Evolutionary conservation across 2,888 invertebrate species (phyloP), one percentile per base, ranked within the genome.

Genomic region (Luperina testacea): DNA sequence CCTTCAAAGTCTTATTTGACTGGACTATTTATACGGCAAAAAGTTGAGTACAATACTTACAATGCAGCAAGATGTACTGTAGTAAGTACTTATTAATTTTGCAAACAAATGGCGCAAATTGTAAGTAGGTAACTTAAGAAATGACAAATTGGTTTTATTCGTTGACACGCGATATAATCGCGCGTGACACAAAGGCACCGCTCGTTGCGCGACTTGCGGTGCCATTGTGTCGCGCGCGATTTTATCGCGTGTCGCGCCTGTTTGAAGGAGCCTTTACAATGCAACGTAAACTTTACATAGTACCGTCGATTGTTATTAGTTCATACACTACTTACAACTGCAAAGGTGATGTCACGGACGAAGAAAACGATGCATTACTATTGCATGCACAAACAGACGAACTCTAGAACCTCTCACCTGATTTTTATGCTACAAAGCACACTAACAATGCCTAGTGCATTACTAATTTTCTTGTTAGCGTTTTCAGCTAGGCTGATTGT

Each of bases 391-490:
- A n/a, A 48, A 57, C n/a, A 82, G 48, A 48, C 27, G 64, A 70
- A 32, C 63, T 86, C 48, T 68, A 53, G 15, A 76, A 79, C 27
- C 74, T 74, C 64, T 78, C 61, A 65, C 38, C 63, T 64, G 63
- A 51, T 80, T 75, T 84, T 67, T 79, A 81, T 87, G 77, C 74
- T 76, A 74, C 59, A 72, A 65, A 69, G 51, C 77, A 80, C 69
- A 57, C 69, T 57, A 45, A 69, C 72, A 72, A 75, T 84, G 57
- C 68, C 64, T 53, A 61, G 57, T 63, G 87, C 65, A 72, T 87
- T 24, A 48, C 51, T 65, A 76, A 76, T 80, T 67, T 32, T 63
- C 42, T 57, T 63, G 42, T 45, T 45, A 72, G 64, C 48, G 24
- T 61, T 83, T 75, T 61, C 32, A 73, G 57, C 9, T 78, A 27